phyloP scores from a whole-genome alignment of 2,888 invertebrate species.

The Eilema griseolum region DNA sequence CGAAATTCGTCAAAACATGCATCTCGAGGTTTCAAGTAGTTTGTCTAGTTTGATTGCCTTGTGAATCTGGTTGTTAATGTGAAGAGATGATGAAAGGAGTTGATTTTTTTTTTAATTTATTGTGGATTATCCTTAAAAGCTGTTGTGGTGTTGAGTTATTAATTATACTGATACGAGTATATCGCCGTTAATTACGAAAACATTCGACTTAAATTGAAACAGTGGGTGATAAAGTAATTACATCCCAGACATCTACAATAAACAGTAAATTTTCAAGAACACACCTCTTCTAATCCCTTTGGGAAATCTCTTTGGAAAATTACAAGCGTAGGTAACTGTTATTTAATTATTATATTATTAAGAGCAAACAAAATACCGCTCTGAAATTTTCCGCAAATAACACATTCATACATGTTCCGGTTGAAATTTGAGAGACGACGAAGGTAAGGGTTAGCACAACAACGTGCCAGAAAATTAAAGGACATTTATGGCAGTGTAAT shows the following conservation, averaged over 20 bases:
- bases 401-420: conserved; percentile 17
- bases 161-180: neutral
- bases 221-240: neutral
- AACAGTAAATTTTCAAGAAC: conserved; percentile 14
- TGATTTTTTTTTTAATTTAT: no score
- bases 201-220: neutral
- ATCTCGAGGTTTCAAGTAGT: no score
- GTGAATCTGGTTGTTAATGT: no score
- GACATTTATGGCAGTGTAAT: conserved; percentile 13
- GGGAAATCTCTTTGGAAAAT: conserved; percentile 19
- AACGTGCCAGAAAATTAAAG: conserved; percentile 8
- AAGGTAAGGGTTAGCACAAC: conserved; percentile 18
- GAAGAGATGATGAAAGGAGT: no score
- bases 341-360: conserved; percentile 25
- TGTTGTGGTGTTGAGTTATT: neutral
- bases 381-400: conserved; percentile 17
- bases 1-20: no score
- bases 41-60: no score
- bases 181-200: neutral
- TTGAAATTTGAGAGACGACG: conserved; percentile 20
- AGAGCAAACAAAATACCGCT: conserved; percentile 17
- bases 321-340: conserved; percentile 18
- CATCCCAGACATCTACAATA: conserved; percentile 13
- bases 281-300: conserved; percentile 10
- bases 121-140: neutral